Base-by-base conservation (phyloP, 2,113 vertebrate species). In the Colinus virginianus region DNA sequence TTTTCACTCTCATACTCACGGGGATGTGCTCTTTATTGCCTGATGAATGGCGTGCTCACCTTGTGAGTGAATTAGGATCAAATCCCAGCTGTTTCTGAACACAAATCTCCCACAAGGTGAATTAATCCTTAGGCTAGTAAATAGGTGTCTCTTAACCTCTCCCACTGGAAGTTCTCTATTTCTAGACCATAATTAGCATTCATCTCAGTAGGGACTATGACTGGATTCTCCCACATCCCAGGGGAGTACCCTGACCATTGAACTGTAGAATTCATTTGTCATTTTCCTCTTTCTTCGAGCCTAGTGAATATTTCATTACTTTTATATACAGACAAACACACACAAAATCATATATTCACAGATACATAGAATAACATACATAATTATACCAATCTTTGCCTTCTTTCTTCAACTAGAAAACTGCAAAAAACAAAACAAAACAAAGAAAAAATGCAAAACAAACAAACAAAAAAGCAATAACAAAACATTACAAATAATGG, bases 191-290 rank as follows among this genome's bases (percentile, higher is more conserved):
- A 94, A 95, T 86, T 93, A 96, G 68, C 10, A 94, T 90, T 95
- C 53, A 72, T 81, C 13, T 75, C 66, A 90, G 48, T 53, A 81
- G 69, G 23, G 66, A 84, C 62, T 64, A 56, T 1, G 2, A 56
- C 55, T 90, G 40, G n/a, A 78, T 92, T 96, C 90, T 92, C 86
- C 88, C 83, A 94, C 79, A 42, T 42, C 83, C 66, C 62, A 81
- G 18, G 80, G 86, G 90, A 96, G 92, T 88, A 84, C 53, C 11
- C 58, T 94, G 88, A 81, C n/a, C 56, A 58, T 4, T 88, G 62
- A 58, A 86, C 88, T 94, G 90, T 88, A 88, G 48, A 26, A 93
- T 92, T 95, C 83, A 74, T 86, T 94, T 86, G 56, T 62, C 30
- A 64, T 90, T 90, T 90, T 48, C n/a, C 43, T n/a, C 51, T 90